phyloP scores from a whole-genome alignment of 2,888 invertebrate genomes.

The Eupeodes luniger region DNA sequence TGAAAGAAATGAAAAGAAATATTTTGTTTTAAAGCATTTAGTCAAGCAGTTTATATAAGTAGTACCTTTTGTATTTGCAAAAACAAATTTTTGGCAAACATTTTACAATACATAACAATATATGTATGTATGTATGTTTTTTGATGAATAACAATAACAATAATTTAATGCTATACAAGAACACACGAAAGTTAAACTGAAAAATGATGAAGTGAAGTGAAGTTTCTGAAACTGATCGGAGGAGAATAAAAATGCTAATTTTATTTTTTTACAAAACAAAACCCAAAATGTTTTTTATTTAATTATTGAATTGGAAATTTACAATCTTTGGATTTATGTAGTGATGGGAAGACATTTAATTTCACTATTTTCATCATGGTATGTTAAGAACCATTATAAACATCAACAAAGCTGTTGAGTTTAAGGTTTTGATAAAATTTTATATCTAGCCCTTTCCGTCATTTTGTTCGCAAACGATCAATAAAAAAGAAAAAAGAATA shows the following conservation, averaged over 20 bases:
- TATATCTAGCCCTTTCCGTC: too few species aligned
- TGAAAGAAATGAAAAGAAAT: conserved; percentile 22
- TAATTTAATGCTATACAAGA: conserved; percentile 45
- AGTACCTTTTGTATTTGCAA: conserved; percentile 48
- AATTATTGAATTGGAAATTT: not conserved
- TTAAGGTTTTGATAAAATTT: too few species aligned
- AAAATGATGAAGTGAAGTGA: not conserved
- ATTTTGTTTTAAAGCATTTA: conserved; percentile 44
- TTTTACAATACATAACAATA: not conserved
- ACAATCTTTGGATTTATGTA: too few species aligned
- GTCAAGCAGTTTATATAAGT: conserved; percentile 1
- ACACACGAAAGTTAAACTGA: conserved; percentile 49
- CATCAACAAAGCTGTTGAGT: too few species aligned
- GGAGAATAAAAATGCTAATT: conserved; percentile 64
- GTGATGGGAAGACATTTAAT: too few species aligned
- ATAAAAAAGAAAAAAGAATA: too few species aligned
- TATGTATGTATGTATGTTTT: too few species aligned
- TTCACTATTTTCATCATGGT: too few species aligned
- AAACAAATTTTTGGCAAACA: conserved; percentile 6
- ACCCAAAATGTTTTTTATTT: not conserved
- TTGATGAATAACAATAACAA: not conserved
- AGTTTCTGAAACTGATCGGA: conserved; percentile 52
- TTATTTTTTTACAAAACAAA: conserved; percentile 66
- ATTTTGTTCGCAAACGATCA: too few species aligned
- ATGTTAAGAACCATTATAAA: too few species aligned